Percentiles rank a stretch among this genome's conserved stretches.
These are phyloP conservation scores for Temnothorax longispinosus DNA, from an alignment of 1,140 invertebrate species.

Conservation along the genomic window DNA sequence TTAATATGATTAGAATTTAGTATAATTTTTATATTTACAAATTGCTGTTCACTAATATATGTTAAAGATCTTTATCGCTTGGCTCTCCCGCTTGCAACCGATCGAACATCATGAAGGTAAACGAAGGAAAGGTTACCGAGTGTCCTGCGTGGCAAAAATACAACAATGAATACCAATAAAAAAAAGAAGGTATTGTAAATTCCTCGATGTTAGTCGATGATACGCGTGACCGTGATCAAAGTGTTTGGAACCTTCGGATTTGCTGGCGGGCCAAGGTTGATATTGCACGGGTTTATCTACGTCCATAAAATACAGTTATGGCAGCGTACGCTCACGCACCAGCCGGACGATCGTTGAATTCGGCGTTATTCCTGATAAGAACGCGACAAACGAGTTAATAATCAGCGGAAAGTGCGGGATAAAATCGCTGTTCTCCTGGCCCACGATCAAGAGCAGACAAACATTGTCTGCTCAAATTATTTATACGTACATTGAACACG, in stretches of 20 bases:
- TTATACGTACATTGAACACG: neutral
- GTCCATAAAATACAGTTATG: conserved; percentile 62
- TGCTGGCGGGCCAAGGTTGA: conserved; percentile 62
- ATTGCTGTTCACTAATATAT: neutral
- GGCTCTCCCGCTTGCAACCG: neutral
- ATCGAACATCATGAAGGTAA: neutral
- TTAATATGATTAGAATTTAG: neutral
- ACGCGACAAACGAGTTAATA: neutral
- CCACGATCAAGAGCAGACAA: neutral
- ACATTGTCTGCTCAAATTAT: neutral
- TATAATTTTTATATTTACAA: neutral
- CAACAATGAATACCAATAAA: conserved; percentile 49
- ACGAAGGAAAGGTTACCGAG: conserved; percentile 14
- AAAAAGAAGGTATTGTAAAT: conserved; percentile 50
- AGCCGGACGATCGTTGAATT: neutral
- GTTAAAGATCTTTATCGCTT: neutral
- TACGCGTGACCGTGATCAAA: conserved; percentile 35
- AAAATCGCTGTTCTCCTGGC: neutral
- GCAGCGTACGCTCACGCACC: conserved; percentile 15
- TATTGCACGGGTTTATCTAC: conserved; percentile 52
- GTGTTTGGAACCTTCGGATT: conserved; percentile 38
- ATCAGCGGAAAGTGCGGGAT: neutral
- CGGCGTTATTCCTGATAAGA: conserved; percentile 16
- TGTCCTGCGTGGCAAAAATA: neutral
- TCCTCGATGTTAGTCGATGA: conserved; percentile 27